Conservation (phyloP, 2,888 invertebrate genomes). For the Ceramica pisi region DNA sequence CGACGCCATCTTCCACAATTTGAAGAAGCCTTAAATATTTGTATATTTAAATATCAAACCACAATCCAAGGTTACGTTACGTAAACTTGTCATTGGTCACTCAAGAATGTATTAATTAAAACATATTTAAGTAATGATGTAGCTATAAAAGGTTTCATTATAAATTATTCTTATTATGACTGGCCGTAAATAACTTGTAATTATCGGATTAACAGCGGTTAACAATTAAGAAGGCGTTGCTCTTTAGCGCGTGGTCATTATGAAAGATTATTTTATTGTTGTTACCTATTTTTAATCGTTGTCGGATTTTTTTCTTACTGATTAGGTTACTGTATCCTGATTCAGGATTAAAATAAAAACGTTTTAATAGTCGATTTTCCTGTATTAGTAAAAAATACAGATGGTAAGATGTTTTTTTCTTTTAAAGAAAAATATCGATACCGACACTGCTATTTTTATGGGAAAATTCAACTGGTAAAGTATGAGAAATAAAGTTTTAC, state of each 20-base stretch:
- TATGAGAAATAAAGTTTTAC: neutral
- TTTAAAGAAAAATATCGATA: neutral
- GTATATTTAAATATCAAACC: conserved; percentile 53
- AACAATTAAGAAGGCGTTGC: conserved; percentile 27
- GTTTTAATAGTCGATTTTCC: neutral
- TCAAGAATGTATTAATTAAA: conserved; percentile 61
- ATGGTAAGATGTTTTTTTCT: neutral
- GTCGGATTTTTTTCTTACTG: neutral
- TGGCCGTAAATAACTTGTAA: conserved; percentile 39
- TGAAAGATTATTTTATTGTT: conserved; percentile 5
- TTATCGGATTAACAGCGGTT: conserved; percentile 46
- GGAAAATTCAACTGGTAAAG: neutral
- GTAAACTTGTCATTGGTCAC: conserved; percentile 60
- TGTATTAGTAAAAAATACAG: no score
- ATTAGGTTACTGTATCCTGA: neutral
- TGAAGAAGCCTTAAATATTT: conserved; percentile 40
- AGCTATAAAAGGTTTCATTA: conserved; percentile 26
- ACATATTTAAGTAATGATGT: conserved; percentile 52
- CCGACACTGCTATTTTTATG: neutral
- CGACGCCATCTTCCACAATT: conserved; percentile 14
- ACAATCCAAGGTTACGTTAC: conserved; percentile 61
- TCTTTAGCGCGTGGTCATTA: conserved; percentile 29
- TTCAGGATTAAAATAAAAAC: conserved; percentile 4
- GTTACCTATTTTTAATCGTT: neutral
- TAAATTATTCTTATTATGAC: conserved; percentile 21